Base-by-base conservation (phyloP, 1,140 invertebrate genomes). In the Ganaspis sp. region DNA sequence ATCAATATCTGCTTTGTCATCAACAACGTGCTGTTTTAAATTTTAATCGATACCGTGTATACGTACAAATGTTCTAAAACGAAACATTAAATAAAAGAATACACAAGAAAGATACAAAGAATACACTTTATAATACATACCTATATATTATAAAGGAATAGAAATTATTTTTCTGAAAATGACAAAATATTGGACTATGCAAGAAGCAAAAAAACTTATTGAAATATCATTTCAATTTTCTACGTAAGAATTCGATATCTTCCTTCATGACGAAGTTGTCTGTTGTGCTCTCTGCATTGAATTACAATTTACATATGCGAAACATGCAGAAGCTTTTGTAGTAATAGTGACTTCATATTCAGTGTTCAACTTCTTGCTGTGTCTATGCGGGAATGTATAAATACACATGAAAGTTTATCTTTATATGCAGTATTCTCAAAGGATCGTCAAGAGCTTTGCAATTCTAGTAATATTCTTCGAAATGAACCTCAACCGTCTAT, bases 231-330 rank as follows among this genome's bases (percentile, higher is more conserved):
- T 49, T 49, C 45, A n/a, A 49, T 49, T 49, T 49, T 49, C 45
- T 29, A 17, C 45, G 12, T 49, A 49, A 49, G n/a, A 49, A 49
- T 49, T 49, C n/a, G 45, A 49, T 49, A 49, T 17, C 45, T 29
- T 64, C 12, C 21, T 12, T 26, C 15, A 64, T n/a, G 12, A 6
- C 26, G 12, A 64, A 29, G 58, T 15, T 34, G 58, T 26, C 58
- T 64, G 58, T 64, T 64, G 58, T 64, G 58, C 23, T 64, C 23
- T 64, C 58, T 26, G 58, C 58, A 64, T 64, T 64, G 58, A 64
- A 64, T 64, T 29, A 26, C 23, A 64, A n/a, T 64, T 64, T 64
- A 64, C 58, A 64, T 64, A 64, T 4, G 58, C 12, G 26, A 64
- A 64, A 64, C 58, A 64, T 29, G 58, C 26, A 64, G 11, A 26